Percentiles rank a stretch among this genome's conserved stretches.
These are phyloP conservation scores for Sinosuthora webbiana DNA, from an alignment of 2,113 vertebrate species.

Conservation along the genomic window DNA sequence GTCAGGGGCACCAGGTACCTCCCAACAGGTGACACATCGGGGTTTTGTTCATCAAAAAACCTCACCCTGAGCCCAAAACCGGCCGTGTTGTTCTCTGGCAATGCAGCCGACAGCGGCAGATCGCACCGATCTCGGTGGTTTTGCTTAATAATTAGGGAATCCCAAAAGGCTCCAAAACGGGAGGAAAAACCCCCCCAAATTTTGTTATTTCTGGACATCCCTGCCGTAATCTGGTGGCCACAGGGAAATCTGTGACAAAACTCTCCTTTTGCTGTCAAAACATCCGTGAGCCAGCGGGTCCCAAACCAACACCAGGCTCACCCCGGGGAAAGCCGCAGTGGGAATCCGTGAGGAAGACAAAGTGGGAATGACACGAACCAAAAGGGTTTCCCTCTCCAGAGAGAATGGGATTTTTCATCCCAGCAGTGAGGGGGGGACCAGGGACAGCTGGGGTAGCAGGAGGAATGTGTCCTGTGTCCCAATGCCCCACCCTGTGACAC, in stretches of 20 bases:
- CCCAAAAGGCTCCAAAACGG: background rate
- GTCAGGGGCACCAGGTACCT: background rate
- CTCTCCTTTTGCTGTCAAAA: background rate
- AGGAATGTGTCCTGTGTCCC: background rate
- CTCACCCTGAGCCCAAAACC: background rate
- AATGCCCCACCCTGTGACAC: background rate
- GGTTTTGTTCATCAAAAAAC: background rate
- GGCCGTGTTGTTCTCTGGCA: background rate
- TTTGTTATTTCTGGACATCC: rapidly evolving
- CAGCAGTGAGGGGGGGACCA: rapidly evolving
- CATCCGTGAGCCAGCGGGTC: rapidly evolving
- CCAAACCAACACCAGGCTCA: background rate
- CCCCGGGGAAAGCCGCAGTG: rapidly evolving
- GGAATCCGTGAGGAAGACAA: background rate
- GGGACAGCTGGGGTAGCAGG: rapidly evolving
- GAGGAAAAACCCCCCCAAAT: no score
- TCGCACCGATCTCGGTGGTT: rapidly evolving
- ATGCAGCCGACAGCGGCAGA: background rate
- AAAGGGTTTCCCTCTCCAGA: background rate
- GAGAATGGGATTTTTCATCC: background rate
- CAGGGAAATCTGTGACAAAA: rapidly evolving
- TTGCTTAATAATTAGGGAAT: background rate
- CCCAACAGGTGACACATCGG: background rate
- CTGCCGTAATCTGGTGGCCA: background rate
- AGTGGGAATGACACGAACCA: background rate